phyloP scores from a whole-genome alignment of 92 coral and sea anemone species.

The Porites rus region DNA sequence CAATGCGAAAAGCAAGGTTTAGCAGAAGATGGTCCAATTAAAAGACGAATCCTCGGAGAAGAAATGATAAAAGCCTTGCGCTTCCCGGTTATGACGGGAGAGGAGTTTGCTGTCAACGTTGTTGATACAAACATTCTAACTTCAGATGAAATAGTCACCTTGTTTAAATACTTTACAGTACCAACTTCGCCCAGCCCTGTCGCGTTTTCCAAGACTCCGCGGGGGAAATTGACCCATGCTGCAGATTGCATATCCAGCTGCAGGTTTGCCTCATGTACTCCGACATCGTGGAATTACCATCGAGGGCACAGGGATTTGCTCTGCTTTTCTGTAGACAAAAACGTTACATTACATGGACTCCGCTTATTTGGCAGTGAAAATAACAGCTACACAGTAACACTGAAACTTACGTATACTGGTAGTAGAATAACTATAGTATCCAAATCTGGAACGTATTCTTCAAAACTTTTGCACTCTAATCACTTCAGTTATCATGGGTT shows the following conservation, averaged over 20 bases:
- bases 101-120: background rate
- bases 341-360: slow-evolving; percentile 7
- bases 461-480: background rate
- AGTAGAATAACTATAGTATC: background rate
- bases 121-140: background rate
- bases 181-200: background rate
- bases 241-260: too few relatives aligned
- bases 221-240: background rate
- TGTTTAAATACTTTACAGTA: background rate
- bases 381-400: background rate
- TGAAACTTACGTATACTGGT: background rate
- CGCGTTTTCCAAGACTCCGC: background rate
- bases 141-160: background rate
- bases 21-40: background rate
- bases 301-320: background rate
- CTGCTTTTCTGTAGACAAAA: background rate
- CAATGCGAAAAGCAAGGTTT: slow-evolving; percentile 57
- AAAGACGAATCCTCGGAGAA: background rate
- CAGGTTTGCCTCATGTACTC: background rate
- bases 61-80: slow-evolving; percentile 22
- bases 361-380: background rate
- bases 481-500: background rate
- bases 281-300: background rate
- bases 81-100: slow-evolving; percentile 14
- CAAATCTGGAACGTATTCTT: background rate